phyloP scores from a whole-genome alignment of 1,140 invertebrate species.

The Eciton burchellii region DNA sequence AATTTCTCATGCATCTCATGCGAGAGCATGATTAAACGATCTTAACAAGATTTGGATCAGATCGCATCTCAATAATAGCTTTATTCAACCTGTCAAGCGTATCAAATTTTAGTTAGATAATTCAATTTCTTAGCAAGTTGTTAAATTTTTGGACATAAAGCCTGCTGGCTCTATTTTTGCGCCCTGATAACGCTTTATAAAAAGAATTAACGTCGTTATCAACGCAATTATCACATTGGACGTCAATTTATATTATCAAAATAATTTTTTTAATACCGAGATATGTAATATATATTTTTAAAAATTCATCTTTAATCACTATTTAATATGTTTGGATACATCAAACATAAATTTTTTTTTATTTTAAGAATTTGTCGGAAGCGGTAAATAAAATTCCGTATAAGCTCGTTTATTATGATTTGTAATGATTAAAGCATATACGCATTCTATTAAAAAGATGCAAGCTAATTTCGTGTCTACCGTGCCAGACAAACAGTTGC shows the following conservation, averaged over 20 bases:
- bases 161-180: not conserved
- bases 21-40: too few relatives aligned
- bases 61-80: not conserved
- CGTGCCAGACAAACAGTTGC: not conserved
- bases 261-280: not conserved
- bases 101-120: conserved; percentile 1
- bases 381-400: not conserved
- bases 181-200: not conserved
- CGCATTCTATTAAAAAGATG: not conserved
- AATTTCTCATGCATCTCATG: too few relatives aligned
- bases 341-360: not conserved
- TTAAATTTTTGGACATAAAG: not conserved
- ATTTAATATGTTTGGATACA: not conserved
- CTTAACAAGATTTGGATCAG: too few relatives aligned
- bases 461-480: conserved; percentile 10
- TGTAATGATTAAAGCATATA: not conserved
- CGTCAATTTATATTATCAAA: not conserved
- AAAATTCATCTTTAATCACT: not conserved
- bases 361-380: not conserved
- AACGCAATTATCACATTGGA: not conserved
- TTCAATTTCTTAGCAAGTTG: not conserved
- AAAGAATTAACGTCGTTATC: not conserved
- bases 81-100: not conserved
- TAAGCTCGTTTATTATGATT: not conserved
- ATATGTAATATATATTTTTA: not conserved